These are phyloP conservation scores for Chrysochloris asiatica DNA, from an alignment of 2,113 vertebrate genomes.

Conservation along the genomic window DNA sequence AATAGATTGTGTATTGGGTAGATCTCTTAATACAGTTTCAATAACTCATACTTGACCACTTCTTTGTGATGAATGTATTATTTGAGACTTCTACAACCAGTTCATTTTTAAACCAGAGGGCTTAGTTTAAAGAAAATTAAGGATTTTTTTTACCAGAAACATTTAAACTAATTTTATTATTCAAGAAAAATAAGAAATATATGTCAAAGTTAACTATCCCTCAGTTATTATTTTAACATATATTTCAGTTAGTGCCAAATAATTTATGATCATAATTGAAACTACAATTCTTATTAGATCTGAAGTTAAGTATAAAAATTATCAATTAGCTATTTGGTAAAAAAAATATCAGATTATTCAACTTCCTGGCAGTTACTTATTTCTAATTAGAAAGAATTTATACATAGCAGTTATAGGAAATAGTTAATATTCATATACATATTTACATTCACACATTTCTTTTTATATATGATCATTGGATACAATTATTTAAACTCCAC, in stretches of 20 bases:
- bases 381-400: neutral
- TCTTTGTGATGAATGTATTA: neutral
- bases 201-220: too few relatives aligned
- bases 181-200: too few relatives aligned
- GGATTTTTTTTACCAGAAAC: neutral
- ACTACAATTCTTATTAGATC: neutral
- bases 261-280: neutral
- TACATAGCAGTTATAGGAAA: neutral
- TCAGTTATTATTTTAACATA: too few relatives aligned
- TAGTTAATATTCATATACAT: neutral
- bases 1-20: neutral
- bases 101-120: neutral
- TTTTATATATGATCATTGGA: neutral
- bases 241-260: neutral
- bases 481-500: neutral
- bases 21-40: neutral
- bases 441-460: neutral
- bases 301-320: neutral
- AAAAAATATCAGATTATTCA: neutral
- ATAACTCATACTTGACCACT: neutral
- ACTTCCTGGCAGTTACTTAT: neutral
- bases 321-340: neutral
- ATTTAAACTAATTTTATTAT: neutral
- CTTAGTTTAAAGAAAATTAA: neutral
- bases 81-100: neutral